Conservation (phyloP, 2,797 vertebrate species). For the Alcedo atthis region DNA sequence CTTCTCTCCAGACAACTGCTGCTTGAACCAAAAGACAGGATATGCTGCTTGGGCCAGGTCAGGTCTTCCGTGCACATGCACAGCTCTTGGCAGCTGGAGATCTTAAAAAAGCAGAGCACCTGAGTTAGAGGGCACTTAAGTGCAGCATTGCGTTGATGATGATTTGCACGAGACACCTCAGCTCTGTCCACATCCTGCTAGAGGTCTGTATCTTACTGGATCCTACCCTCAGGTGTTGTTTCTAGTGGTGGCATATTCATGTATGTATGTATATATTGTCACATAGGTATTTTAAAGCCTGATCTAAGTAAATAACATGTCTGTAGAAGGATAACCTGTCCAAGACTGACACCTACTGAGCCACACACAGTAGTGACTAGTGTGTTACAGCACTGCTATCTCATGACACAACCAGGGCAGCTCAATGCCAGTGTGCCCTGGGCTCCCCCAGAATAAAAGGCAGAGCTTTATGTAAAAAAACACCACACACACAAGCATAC, state of each 20-base stretch:
- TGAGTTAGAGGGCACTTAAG: accelerated
- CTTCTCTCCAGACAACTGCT: background rate
- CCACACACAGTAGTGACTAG: no score
- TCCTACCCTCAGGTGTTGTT: background rate
- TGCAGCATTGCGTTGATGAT: accelerated
- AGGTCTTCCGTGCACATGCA: background rate
- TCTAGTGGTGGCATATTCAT: accelerated
- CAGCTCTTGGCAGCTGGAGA: background rate
- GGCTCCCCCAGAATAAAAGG: background rate
- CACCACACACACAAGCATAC: no score
- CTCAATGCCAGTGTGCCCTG: accelerated
- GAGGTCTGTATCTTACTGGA: accelerated
- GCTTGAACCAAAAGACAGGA: background rate
- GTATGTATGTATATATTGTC: accelerated
- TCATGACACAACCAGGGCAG: accelerated
- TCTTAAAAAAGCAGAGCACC: background rate
- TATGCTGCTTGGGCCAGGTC: background rate
- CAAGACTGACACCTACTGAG: background rate
- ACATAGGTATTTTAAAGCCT: background rate
- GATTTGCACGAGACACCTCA: accelerated
- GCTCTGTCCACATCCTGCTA: background rate
- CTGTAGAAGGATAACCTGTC: background rate
- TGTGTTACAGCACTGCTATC: background rate
- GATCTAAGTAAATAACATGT: background rate
- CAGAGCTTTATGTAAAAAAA: background rate